phyloP scores from a whole-genome alignment of 2,113 vertebrate species.

The Tetrao urogallus region DNA sequence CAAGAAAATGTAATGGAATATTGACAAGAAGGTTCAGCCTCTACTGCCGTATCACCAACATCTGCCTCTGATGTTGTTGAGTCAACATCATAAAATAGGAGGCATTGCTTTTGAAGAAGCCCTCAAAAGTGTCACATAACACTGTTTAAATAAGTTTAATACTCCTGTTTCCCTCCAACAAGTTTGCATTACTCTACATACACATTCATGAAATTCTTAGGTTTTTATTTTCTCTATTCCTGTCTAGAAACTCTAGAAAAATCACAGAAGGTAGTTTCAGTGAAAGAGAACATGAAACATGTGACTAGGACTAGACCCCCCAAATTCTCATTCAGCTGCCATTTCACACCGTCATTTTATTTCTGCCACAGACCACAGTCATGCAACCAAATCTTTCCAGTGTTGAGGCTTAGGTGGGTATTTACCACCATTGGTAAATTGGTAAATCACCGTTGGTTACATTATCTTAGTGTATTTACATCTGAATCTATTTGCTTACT shows the following conservation, averaged over 20 bases:
- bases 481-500: background rate
- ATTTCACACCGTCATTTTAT: background rate
- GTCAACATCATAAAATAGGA: no score
- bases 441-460: fast-evolving
- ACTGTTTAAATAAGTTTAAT: background rate
- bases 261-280: background rate
- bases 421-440: no score
- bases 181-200: fast-evolving
- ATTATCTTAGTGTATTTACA: background rate
- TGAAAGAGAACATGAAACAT: background rate
- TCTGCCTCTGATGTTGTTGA: no score
- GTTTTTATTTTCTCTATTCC: background rate
- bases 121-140: background rate
- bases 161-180: background rate
- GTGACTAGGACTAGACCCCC: background rate
- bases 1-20: no score
- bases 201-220: background rate
- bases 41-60: no score
- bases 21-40: no score
- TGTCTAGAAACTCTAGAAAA: background rate
- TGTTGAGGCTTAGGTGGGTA: background rate
- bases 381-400: fast-evolving
- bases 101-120: no score
- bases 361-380: background rate
- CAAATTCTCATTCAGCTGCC: background rate